Evolutionary conservation across 2,888 invertebrate species (phyloP), one percentile per base, ranked within the genome.

Genomic region (Mellilla xanthometata): DNA sequence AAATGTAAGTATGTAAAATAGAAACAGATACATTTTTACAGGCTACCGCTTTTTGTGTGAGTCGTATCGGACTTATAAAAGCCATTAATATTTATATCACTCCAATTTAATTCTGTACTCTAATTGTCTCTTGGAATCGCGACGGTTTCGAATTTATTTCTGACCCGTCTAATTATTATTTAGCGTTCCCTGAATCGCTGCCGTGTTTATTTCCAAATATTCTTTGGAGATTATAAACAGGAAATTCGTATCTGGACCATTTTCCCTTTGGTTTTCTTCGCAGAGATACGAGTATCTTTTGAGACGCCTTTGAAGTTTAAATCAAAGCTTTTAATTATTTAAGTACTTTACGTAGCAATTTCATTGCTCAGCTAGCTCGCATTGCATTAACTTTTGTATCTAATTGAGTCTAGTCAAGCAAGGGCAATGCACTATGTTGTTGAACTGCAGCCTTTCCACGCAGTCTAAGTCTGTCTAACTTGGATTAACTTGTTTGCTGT

Each of bases 401-500:
- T 13, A 11, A 28, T 36, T 19, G 2, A 28, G 28, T 36, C 28
- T 36, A 28, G 36, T 28, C 36, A 28, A 36, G 15, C 27, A 10
- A 27, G 26, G 36, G 10, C 36, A 28, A 8, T 28, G 36, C 11
- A 28, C 36, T 22, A n/a, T 27, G 28, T 19, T 28, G 22, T n/a
- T 19, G 36, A 36, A 36, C 36, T 36, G 15, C n/a, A 9, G 35
- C 10, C 27, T 27, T 36, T 12, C 28, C 19, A 36, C 12, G 19
- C 22, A 22, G 28, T n/a, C 28, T 36, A 11, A 19, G 19, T 28
- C 19, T 2, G 15, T 8, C 8, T 13, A 22, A 12, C 22, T 36
- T 28, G 12, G 28, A 22, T 28, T 28, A n/a, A 22, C 19, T 36
- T 36, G 15, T 1, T 19, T 6, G 15, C 2, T 5, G 4, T 19